Evolutionary conservation across 2,113 vertebrate species (phyloP).

Genomic region (Redunca redunca): DNA sequence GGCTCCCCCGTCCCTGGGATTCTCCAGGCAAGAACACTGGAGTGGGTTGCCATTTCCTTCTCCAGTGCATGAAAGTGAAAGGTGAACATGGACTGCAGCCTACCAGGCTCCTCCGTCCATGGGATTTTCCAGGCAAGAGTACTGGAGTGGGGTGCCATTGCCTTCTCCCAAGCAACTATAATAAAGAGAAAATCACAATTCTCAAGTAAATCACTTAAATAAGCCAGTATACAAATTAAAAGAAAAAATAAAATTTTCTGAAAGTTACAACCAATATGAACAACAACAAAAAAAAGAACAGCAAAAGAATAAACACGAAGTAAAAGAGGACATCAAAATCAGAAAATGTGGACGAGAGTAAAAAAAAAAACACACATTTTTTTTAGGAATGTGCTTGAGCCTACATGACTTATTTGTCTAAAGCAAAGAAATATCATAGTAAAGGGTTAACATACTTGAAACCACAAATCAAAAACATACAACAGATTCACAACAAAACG

Average conservation of each 20-base stretch:
- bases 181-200: not conserved
- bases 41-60: no score
- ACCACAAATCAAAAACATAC: not conserved
- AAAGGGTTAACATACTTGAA: not conserved
- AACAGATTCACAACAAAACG: not conserved
- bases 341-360: not conserved
- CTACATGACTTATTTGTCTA: not conserved
- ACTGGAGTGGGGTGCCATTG: no score
- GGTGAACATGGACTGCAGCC: no score
- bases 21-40: no score
- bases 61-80: no score
- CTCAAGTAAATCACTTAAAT: not conserved
- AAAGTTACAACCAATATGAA: not conserved
- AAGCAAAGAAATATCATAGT: not conserved
- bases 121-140: no score
- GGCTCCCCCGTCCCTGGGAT: no score
- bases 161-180: not conserved
- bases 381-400: not conserved
- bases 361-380: not conserved
- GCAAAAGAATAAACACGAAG: not conserved
- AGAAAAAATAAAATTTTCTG: not conserved
- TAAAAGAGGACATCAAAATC: not conserved
- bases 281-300: not conserved
- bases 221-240: not conserved
- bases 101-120: no score